These are phyloP conservation scores for Rhodeus uyekii DNA, from an alignment of 2,797 vertebrate genomes.

Conservation along the genomic window DNA sequence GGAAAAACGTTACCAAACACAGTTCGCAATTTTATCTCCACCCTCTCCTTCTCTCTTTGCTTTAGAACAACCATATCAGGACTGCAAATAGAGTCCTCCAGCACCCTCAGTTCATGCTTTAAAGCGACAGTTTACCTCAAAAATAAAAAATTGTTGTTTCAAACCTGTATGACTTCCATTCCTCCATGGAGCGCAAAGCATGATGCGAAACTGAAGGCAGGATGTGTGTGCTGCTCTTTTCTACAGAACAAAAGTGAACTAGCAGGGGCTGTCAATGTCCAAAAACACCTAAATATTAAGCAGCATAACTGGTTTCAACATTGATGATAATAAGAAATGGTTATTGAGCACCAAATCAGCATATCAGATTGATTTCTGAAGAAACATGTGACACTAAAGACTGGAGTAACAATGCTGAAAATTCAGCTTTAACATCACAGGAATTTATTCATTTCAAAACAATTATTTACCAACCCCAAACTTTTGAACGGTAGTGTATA, in stretches of 20 bases:
- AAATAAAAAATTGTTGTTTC: neutral
- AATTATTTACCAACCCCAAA: no score
- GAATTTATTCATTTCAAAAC: no score
- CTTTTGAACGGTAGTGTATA: no score
- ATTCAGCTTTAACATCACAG: no score
- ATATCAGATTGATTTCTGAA: no score
- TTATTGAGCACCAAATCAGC: no score
- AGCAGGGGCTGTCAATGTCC: neutral
- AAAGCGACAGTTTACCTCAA: neutral
- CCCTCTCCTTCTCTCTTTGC: conserved; percentile 12
- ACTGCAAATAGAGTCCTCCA: neutral
- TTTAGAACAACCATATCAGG: conserved; percentile 20
- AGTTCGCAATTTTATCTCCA: conserved; percentile 43
- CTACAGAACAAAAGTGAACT: neutral
- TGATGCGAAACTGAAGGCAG: neutral
- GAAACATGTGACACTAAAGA: no score
- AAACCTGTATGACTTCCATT: neutral
- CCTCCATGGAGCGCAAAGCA: neutral
- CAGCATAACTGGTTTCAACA: no score
- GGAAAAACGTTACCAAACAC: conserved; percentile 41
- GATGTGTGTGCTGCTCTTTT: neutral
- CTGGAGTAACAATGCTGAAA: no score
- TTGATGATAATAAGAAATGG: no score
- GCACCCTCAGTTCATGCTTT: neutral
- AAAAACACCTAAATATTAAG: no score